Conservation (phyloP, 2,113 vertebrate genomes). For the Xenopus borealis region DNA sequence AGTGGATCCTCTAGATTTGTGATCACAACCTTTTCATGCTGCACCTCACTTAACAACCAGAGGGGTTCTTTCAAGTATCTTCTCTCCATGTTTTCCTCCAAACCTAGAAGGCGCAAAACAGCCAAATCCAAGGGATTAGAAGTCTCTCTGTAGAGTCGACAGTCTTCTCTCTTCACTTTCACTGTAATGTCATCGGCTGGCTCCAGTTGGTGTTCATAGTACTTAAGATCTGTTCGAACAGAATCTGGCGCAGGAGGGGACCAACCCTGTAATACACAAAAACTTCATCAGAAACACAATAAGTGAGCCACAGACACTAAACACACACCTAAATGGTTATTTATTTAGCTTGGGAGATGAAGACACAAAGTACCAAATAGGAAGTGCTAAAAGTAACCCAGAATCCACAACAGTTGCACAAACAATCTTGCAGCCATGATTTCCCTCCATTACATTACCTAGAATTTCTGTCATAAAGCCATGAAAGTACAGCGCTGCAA, state of each 20-base stretch:
- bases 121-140: conserved; percentile 88
- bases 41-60: conserved; percentile 83
- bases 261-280: conserved; percentile 70
- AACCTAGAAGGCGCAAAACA: conserved; percentile 75
- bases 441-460: no score
- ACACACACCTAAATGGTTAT: no score
- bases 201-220: conserved; percentile 83
- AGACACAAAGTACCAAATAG: no score
- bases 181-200: conserved; percentile 81
- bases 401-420: no score
- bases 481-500: no score
- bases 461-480: no score
- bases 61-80: conserved; percentile 92
- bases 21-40: conserved; percentile 74
- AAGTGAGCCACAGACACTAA: no score
- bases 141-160: conserved; percentile 69
- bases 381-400: no score
- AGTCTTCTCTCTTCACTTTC: conserved; percentile 78
- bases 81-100: conserved; percentile 89
- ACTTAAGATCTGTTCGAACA: conserved; percentile 77
- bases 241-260: conserved; percentile 82
- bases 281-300: no score
- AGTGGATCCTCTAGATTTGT: conserved; percentile 50
- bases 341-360: no score
- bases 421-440: no score